phyloP scores from a whole-genome alignment of 2,113 vertebrate genomes.

The Triplophysa tibetana region DNA sequence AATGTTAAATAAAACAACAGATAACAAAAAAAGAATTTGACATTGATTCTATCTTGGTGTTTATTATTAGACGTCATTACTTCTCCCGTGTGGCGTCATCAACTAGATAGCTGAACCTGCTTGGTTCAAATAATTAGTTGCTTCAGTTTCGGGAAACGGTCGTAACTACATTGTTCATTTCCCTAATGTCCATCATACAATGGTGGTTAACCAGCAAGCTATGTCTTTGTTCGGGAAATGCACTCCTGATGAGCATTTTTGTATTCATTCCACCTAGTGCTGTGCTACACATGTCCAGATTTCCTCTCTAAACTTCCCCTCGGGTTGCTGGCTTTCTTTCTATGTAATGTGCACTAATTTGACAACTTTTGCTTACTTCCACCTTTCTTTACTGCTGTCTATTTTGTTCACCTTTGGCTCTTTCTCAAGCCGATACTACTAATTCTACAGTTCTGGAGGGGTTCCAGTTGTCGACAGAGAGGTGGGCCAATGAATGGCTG shows the following conservation, averaged over 20 bases:
- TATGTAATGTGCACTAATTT: background rate
- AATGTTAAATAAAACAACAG: too few relatives aligned
- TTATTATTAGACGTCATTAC: too few relatives aligned
- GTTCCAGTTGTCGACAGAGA: constrained; percentile 89
- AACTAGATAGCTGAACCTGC: too few relatives aligned
- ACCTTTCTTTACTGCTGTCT: background rate
- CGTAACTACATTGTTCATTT: too few relatives aligned
- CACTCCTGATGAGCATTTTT: background rate
- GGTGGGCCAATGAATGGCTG: constrained; percentile 81
- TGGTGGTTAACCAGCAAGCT: too few relatives aligned
- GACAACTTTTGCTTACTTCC: background rate
- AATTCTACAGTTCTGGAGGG: constrained; percentile 81
- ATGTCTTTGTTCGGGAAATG: too few relatives aligned
- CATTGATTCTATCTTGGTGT: too few relatives aligned
- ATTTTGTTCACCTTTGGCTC: constrained; percentile 57
- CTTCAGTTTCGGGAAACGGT: too few relatives aligned
- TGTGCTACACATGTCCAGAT: background rate
- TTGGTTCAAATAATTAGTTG: too few relatives aligned
- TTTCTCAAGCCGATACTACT: constrained; percentile 77
- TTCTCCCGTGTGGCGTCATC: too few relatives aligned
- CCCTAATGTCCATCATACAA: too few relatives aligned
- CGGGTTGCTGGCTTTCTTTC: constrained; percentile 11
- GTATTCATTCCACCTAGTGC: background rate
- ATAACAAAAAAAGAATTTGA: too few relatives aligned
- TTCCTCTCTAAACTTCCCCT: background rate